Conservation (phyloP, 2,888 invertebrate species). For the Yponomeuta evonymella region DNA sequence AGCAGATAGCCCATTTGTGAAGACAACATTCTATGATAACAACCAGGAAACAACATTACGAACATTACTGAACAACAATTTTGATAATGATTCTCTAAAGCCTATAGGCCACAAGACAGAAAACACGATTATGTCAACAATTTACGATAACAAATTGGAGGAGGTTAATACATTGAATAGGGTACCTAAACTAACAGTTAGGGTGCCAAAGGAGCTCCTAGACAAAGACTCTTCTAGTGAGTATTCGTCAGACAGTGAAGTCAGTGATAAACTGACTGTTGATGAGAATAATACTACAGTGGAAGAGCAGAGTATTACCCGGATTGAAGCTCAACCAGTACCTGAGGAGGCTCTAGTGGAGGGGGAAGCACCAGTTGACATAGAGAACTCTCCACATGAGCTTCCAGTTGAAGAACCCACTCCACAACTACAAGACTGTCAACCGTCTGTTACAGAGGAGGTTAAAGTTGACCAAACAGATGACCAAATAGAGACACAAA, state of each 20-base stretch:
- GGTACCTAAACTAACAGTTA: slow-evolving; percentile 82
- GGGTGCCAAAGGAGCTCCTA: slow-evolving; percentile 78
- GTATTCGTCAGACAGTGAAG: slow-evolving; percentile 76
- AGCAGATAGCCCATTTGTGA: slow-evolving; percentile 68
- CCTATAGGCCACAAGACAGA: slow-evolving; percentile 52
- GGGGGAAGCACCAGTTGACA: not conserved
- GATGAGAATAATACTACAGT: slow-evolving; percentile 63
- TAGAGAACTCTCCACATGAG: not conserved
- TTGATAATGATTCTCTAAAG: slow-evolving; percentile 40
- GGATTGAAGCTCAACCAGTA: slow-evolving; percentile 22
- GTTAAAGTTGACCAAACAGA: slow-evolving; percentile 40
- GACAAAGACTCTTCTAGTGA: slow-evolving; percentile 72
- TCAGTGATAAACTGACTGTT: slow-evolving; percentile 77
- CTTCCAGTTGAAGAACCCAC: not conserved
- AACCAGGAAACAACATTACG: slow-evolving; percentile 56
- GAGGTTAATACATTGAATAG: slow-evolving; percentile 67
- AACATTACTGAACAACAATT: slow-evolving; percentile 59
- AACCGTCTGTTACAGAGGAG: slow-evolving; percentile 42
- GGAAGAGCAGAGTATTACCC: slow-evolving; percentile 28
- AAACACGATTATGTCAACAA: slow-evolving; percentile 59
- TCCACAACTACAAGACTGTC: slow-evolving; percentile 22
- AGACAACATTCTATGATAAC: slow-evolving; percentile 62
- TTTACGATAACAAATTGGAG: slow-evolving; percentile 67
- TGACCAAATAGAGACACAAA: slow-evolving; percentile 27
- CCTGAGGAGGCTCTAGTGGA: not conserved